phyloP scores from a whole-genome alignment of 2,797 vertebrate species.

The Ptychobarbus kaznakovi region DNA sequence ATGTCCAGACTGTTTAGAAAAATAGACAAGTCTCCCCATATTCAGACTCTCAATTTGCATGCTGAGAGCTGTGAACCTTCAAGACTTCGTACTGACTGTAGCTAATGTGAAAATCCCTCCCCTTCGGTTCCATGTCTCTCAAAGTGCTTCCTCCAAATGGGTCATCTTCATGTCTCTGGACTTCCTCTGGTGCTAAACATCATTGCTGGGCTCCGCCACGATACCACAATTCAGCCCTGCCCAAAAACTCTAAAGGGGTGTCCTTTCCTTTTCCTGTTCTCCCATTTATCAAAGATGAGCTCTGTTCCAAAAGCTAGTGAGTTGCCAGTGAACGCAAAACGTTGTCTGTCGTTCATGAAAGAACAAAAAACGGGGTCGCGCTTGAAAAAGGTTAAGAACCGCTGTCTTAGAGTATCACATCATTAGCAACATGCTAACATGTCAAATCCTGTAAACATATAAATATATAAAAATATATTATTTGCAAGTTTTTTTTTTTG shows the following conservation, averaged over 20 bases:
- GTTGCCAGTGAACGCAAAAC: neutral
- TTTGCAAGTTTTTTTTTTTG: too few species aligned
- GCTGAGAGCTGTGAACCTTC: conserved; percentile 48
- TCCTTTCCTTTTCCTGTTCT: neutral
- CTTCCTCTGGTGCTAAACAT: conserved; percentile 87
- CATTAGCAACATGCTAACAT: neutral
- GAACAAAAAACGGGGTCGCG: too few species aligned
- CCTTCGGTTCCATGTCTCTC: conserved; percentile 63
- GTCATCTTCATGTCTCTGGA: conserved; percentile 72
- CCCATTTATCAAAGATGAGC: neutral
- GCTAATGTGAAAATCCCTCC: conserved; percentile 37
- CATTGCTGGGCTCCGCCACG: conserved; percentile 79
- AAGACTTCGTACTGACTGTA: conserved; percentile 54
- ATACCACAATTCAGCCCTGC: conserved; percentile 73
- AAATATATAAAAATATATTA: too few species aligned
- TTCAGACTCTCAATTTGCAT: conserved; percentile 65
- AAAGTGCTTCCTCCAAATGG: conserved; percentile 79
- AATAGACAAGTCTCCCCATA: conserved; percentile 44
- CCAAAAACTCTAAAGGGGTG: conserved; percentile 34
- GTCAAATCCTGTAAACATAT: neutral
- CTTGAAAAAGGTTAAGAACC: too few species aligned
- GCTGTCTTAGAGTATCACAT: neutral
- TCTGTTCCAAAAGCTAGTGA: conserved; percentile 23
- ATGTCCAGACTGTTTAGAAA: conserved; percentile 25
- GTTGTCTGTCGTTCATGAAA: too few species aligned